Evolutionary conservation across 2,888 invertebrate species (phyloP).

Genomic region (Zhengitettix transpicula): DNA sequence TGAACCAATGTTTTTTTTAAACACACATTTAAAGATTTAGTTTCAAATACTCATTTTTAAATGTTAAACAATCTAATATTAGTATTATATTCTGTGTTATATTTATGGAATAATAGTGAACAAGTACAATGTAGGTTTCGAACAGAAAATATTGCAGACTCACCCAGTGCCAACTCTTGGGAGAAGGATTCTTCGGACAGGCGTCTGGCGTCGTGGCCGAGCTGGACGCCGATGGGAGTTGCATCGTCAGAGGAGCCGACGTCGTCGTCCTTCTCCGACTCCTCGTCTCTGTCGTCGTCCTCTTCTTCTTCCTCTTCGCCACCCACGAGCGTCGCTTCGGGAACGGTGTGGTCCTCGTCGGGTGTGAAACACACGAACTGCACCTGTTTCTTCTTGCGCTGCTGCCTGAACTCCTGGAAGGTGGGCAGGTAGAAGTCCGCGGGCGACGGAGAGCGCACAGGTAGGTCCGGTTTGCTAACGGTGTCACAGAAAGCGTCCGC

Average conservation of each 20-base stretch:
- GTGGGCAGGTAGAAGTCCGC: conserved; percentile 43
- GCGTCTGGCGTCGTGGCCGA: too few species aligned
- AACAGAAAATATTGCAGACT: too few species aligned
- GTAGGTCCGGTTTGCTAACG: not conserved
- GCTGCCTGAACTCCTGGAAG: conserved; percentile 23
- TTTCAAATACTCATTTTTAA: too few species aligned
- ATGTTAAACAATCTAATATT: too few species aligned
- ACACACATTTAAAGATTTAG: too few species aligned
- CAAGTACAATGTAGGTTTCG: too few species aligned
- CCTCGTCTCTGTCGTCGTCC: not conserved
- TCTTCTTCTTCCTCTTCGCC: not conserved
- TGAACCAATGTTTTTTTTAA: too few species aligned
- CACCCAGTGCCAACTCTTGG: too few species aligned
- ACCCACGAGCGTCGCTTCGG: not conserved
- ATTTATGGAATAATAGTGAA: too few species aligned
- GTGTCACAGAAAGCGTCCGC: not conserved
- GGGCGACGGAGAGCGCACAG: conserved; percentile 9
- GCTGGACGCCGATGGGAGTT: not conserved
- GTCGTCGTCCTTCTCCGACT: conserved; percentile 16
- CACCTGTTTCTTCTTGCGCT: conserved; percentile 21
- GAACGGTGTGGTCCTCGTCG: not conserved
- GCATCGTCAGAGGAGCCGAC: conserved; percentile 20
- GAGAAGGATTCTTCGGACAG: too few species aligned
- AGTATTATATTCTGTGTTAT: too few species aligned
- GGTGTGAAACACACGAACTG: conserved; percentile 18